phyloP scores from a whole-genome alignment of 1,140 invertebrate species.

The Philotrypesis tridentata region DNA sequence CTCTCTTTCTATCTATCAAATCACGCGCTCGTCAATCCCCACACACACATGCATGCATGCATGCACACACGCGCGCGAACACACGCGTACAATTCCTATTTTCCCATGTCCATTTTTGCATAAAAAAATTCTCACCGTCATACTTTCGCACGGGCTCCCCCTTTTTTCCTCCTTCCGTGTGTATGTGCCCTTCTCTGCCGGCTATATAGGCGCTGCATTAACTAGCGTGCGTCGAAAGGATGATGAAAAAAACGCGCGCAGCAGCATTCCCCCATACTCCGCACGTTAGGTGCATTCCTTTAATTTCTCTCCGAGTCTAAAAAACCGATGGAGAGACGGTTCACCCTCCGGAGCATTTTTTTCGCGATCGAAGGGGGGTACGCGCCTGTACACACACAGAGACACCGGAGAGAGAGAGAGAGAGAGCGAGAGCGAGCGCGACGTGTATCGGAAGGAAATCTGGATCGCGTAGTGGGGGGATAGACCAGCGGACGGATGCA shows the following conservation, averaged over 20 bases:
- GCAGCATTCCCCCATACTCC: conserved; percentile 45
- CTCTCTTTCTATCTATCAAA: neutral
- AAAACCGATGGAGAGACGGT: conserved; percentile 32
- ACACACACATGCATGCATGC: no score
- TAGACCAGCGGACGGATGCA: conserved; percentile 40
- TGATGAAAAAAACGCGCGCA: conserved; percentile 47
- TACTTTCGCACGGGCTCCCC: conserved; percentile 66
- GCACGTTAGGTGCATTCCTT: conserved; percentile 62
- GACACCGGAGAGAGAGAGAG: no score
- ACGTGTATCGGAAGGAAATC: conserved; percentile 6
- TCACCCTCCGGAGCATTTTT: conserved; percentile 51
- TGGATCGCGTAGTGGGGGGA: neutral
- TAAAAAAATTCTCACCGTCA: conserved; percentile 72
- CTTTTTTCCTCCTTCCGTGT: conserved; percentile 9
- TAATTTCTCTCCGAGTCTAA: conserved; percentile 51
- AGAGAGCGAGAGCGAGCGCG: no score
- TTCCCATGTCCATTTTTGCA: conserved; percentile 73
- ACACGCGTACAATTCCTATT: conserved; percentile 62
- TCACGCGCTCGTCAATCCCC: neutral
- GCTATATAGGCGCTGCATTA: conserved; percentile 4
- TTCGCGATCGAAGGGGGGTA: conserved; percentile 48
- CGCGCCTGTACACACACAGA: neutral
- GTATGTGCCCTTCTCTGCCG: neutral
- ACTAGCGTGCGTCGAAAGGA: conserved; percentile 39
- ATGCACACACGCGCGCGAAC: neutral